Conservation (phyloP, 1,140 invertebrate species). For the silkworm (Bombyx mori) region DNA sequence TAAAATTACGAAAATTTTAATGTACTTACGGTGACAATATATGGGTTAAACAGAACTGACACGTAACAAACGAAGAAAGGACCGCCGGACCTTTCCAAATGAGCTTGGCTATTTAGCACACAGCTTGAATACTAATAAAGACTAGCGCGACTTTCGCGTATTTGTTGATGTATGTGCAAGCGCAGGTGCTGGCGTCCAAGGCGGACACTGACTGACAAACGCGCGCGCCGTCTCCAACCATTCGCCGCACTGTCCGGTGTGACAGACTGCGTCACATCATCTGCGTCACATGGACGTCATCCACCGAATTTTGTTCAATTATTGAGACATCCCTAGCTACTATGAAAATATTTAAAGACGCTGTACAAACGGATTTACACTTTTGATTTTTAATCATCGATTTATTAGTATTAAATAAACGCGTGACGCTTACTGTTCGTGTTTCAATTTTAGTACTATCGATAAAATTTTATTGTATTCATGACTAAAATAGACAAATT, state of each 20-base stretch:
- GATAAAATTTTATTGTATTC: too few relatives aligned
- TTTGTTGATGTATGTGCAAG: constrained; percentile 27
- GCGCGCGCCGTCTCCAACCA: constrained; percentile 16
- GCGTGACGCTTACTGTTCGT: too few relatives aligned
- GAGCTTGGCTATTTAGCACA: constrained; percentile 23
- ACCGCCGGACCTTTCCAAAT: constrained; percentile 30
- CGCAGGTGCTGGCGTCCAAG: constrained; percentile 34
- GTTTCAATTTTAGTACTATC: too few relatives aligned
- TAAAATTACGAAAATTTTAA: too few relatives aligned
- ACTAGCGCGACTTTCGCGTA: constrained; percentile 39
- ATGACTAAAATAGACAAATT: too few relatives aligned
- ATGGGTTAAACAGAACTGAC: constrained; percentile 22
- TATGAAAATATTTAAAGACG: too few relatives aligned
- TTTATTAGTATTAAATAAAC: too few relatives aligned
- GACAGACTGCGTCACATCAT: constrained; percentile 17
- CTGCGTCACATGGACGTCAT: constrained; percentile 30
- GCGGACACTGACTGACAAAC: constrained; percentile 32
- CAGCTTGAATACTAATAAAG: constrained; percentile 42
- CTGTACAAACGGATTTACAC: too few relatives aligned
- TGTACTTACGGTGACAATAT: constrained; percentile 4
- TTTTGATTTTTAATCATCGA: too few relatives aligned
- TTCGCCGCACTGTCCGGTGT: background rate
- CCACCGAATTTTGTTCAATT: background rate
- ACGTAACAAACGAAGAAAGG: constrained; percentile 23
- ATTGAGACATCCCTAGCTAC: too few relatives aligned